Evolutionary conservation across 2,888 invertebrate genomes (phyloP).

Genomic region (Brachyptera putata): DNA sequence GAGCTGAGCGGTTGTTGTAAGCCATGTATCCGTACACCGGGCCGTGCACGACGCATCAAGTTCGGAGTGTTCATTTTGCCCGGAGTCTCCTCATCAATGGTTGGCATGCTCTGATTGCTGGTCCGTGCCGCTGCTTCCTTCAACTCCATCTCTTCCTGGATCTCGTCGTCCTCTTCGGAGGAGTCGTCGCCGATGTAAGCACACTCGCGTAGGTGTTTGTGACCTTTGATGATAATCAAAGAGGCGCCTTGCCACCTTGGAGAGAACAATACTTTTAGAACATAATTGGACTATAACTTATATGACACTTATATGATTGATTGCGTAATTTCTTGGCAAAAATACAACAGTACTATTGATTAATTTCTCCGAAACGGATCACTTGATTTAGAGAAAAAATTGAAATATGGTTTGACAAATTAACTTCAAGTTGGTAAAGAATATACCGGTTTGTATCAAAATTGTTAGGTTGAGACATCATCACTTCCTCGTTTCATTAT

Average conservation of each 20-base stretch:
- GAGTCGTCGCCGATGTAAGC: constrained; percentile 79
- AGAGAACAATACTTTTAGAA: too few relatives aligned
- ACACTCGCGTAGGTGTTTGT: constrained; percentile 71
- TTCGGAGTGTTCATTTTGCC: constrained; percentile 24
- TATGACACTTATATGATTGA: too few relatives aligned
- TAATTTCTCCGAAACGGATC: too few relatives aligned
- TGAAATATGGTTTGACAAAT: too few relatives aligned
- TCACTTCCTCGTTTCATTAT: too few relatives aligned
- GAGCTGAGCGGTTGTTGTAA: constrained; percentile 21
- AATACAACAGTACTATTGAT: too few relatives aligned
- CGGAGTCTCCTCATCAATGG: neutral
- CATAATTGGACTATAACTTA: too few relatives aligned
- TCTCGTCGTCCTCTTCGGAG: constrained; percentile 67
- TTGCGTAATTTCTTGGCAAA: too few relatives aligned
- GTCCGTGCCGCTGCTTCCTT: neutral
- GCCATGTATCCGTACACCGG: constrained; percentile 26
- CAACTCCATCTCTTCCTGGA: constrained; percentile 46
- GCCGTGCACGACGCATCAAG: constrained; percentile 26
- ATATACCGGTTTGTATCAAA: too few relatives aligned
- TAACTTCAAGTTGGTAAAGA: too few relatives aligned
- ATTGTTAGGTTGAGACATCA: too few relatives aligned
- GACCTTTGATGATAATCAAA: constrained; percentile 69
- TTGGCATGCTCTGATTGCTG: neutral
- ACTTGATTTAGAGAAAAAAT: too few relatives aligned
- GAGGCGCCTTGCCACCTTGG: constrained; percentile 71